phyloP scores from a whole-genome alignment of 2,888 invertebrate species.

The Smittia aterrima region DNA sequence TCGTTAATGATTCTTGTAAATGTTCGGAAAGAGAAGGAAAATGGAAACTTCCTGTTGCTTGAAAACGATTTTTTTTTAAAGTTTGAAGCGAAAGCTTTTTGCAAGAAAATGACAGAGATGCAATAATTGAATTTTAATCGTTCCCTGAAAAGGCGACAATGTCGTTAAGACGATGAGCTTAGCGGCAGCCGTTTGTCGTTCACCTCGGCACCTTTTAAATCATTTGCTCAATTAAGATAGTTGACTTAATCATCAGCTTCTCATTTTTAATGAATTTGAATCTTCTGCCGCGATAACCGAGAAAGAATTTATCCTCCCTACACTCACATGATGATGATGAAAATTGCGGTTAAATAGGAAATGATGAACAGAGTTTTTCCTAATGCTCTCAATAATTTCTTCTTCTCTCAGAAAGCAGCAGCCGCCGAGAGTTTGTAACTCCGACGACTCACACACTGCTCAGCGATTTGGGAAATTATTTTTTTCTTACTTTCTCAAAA shows the following conservation, averaged over 20 bases:
- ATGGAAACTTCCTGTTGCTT: conserved; percentile 1
- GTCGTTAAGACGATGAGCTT: no score
- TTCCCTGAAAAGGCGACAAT: no score
- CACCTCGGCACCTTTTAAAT: no score
- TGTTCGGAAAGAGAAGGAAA: background rate
- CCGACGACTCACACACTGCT: background rate
- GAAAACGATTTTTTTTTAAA: no score
- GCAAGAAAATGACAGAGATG: background rate
- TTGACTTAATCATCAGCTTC: no score
- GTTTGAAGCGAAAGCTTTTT: no score
- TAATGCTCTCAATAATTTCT: background rate
- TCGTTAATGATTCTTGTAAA: background rate
- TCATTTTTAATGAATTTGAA: no score
- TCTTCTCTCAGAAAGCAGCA: background rate
- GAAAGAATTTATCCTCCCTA: background rate
- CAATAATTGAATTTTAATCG: background rate
- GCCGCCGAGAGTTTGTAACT: background rate
- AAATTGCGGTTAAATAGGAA: conserved; percentile 11
- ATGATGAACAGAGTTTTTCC: background rate
- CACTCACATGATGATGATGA: background rate
- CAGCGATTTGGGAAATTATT: background rate
- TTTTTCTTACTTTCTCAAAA: conserved; percentile 5
- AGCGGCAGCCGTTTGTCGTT: no score
- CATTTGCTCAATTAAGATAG: no score
- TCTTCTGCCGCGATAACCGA: no score